These are phyloP conservation scores for Mythimna vitellina DNA, from an alignment of 2,888 invertebrate genomes.

Conservation along the genomic window DNA sequence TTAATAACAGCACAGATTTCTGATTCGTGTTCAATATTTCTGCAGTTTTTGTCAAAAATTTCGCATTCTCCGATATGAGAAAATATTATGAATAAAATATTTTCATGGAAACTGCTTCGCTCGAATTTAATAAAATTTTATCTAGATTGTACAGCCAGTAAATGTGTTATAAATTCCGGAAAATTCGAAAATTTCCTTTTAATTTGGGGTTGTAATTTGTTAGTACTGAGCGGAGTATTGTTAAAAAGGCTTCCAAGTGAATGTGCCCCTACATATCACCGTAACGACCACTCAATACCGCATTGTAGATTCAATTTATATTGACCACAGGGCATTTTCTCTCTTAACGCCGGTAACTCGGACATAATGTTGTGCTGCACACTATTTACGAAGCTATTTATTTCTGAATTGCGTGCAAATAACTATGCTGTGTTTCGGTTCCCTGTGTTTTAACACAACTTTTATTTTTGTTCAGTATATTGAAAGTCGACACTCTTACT, in stretches of 20 bases:
- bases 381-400: conserved; percentile 78
- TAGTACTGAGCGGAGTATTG: conserved; percentile 63
- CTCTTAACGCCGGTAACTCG: conserved; percentile 67
- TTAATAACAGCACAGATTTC: conserved; percentile 53
- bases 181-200: conserved; percentile 17
- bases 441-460: conserved; percentile 43
- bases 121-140: conserved; percentile 23
- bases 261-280: conserved; percentile 78
- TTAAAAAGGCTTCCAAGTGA: conserved; percentile 68
- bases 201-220: conserved; percentile 46
- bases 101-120: background rate
- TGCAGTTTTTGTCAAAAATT: conserved; percentile 40
- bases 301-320: conserved; percentile 85
- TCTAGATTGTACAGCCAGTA: conserved; percentile 3
- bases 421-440: conserved; percentile 49
- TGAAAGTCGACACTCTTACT: conserved; percentile 54
- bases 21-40: conserved; percentile 47
- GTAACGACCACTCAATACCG: conserved; percentile 82
- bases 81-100: conserved; percentile 13
- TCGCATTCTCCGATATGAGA: conserved; percentile 1
- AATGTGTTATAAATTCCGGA: background rate
- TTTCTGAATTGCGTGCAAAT: conserved; percentile 72
- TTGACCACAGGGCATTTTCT: conserved; percentile 83
- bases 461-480: conserved; percentile 46
- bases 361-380: conserved; percentile 65